Percentiles rank a stretch among this genome's conserved stretches.
Conservation (phyloP, 2,888 invertebrate species). For the Apoda limacodes region DNA sequence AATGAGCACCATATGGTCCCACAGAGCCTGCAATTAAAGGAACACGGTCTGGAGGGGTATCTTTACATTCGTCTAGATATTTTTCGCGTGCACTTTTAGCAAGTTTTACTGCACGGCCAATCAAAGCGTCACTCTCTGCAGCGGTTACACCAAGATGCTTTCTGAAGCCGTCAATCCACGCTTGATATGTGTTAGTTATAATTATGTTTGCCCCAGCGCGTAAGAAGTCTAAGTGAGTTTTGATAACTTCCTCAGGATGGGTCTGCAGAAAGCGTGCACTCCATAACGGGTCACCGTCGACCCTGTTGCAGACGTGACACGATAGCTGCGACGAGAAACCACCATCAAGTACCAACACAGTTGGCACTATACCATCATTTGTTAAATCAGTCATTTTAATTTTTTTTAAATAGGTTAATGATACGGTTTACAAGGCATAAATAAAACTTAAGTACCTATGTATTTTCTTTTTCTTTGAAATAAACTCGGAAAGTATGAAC, state of each 20-base stretch:
- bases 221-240: conserved; percentile 84
- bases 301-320: conserved; percentile 74
- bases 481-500: no score
- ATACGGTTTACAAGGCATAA: no score
- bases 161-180: conserved; percentile 79
- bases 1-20: conserved; percentile 91
- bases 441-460: no score
- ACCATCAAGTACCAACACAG: conserved; percentile 70
- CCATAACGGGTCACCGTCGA: conserved; percentile 90
- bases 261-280: conserved; percentile 84
- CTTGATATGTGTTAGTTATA: conserved; percentile 91
- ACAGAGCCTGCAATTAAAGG: conserved; percentile 86
- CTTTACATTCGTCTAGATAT: conserved; percentile 59
- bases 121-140: conserved; percentile 76
- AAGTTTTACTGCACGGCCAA: conserved; percentile 77
- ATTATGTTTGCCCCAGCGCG: conserved; percentile 90
- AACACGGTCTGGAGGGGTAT: conserved; percentile 21
- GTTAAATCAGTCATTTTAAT: no score
- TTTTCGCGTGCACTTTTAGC: conserved; percentile 77
- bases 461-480: no score
- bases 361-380: conserved; percentile 15
- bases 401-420: no score
- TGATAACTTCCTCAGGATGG: conserved; percentile 79
- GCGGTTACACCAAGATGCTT: conserved; percentile 76
- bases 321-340: conserved; percentile 86